Evolutionary conservation across 53 echinoderm and acorn worm species (phyloP), one percentile per base, ranked within the genome.

Genomic region (Pentamera pediparva): DNA sequence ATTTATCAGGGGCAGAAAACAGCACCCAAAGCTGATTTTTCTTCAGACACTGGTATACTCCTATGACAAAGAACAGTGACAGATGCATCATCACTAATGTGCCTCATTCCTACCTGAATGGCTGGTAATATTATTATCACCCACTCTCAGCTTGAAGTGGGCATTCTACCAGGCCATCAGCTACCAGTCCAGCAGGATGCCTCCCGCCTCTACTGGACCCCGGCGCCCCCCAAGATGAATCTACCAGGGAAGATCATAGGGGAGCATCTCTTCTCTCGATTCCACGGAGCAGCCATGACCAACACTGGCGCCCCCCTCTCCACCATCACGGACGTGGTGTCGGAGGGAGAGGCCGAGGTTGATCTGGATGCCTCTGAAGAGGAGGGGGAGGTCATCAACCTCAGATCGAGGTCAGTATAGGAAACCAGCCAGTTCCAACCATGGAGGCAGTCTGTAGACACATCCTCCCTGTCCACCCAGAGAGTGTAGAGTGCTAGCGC

Each of bases 171-270:
- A 0, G 93, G 89, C 36, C 78, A 70, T 51, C 43, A 75, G 5
- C 65, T 86, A 15, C 89, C 86, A 22, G 81, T 93, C 52, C 39
- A 39, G 35, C 88, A 93, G 39, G 89, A 89, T 76, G 84, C 84
- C 30, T 93, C 93, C 29, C 86, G 91, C 47, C 83, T 95, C 53
- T 95, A 87, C 75, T 95, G 95, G 95, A 95, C 85, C 24, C 95
- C 95, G 11, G 95, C 95, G 22, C 95, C 95, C 0, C 95, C 95
- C 72, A 95, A 95, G 85, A 95, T 95, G 95, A 87, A 87, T 72
- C 81, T 95, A 39, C 91, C 91, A 31, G 77, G 90, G 5, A 54
- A 76, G 12, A 80, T 79, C 73, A 87, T 95, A 53, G 83, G 77
- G 79, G 80, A 85, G 52, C 64, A 76, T 11, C 85, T 95, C 15